Evolutionary conservation across 1,140 invertebrate species (phyloP).

Genomic region (Wiebesia pumilae): DNA sequence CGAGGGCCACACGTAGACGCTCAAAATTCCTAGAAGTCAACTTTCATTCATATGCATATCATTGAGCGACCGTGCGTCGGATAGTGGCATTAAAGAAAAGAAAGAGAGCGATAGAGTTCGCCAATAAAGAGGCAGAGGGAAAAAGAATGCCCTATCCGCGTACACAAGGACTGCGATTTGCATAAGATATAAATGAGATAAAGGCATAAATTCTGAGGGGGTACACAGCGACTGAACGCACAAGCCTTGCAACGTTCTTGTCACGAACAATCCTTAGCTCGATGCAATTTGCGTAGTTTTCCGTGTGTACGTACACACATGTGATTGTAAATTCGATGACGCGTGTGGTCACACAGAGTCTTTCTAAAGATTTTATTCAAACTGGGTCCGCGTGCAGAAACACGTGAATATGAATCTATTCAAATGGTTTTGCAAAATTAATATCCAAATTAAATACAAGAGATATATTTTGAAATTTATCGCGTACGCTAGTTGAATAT

Average conservation of each 20-base stretch:
- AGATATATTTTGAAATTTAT: not conserved
- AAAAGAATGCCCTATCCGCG: constrained; percentile 60
- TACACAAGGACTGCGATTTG: constrained; percentile 63
- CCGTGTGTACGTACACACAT: not conserved
- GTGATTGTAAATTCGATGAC: constrained; percentile 39
- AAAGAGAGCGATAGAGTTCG: constrained; percentile 37
- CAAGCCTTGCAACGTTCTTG: constrained; percentile 62
- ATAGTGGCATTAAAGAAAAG: constrained; percentile 54
- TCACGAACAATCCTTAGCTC: constrained; percentile 62
- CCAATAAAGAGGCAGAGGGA: constrained; percentile 59
- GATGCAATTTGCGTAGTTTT: constrained; percentile 54
- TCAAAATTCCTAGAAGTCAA: constrained; percentile 58
- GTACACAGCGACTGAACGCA: constrained; percentile 46
- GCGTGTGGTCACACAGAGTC: not conserved
- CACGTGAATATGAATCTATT: constrained; percentile 10
- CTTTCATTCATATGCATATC: constrained; percentile 64
- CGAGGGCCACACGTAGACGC: not conserved
- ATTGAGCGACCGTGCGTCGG: constrained; percentile 32
- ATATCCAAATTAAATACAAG: constrained; percentile 39
- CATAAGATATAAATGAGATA: constrained; percentile 70
- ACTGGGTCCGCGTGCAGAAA: not conserved
- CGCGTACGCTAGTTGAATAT: not conserved
- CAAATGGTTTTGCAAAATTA: constrained; percentile 26
- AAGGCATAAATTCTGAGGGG: constrained; percentile 67
- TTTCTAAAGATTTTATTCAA: not conserved